phyloP scores from a whole-genome alignment of 2,888 invertebrate species.

The Lasioglossum oenotherae region DNA sequence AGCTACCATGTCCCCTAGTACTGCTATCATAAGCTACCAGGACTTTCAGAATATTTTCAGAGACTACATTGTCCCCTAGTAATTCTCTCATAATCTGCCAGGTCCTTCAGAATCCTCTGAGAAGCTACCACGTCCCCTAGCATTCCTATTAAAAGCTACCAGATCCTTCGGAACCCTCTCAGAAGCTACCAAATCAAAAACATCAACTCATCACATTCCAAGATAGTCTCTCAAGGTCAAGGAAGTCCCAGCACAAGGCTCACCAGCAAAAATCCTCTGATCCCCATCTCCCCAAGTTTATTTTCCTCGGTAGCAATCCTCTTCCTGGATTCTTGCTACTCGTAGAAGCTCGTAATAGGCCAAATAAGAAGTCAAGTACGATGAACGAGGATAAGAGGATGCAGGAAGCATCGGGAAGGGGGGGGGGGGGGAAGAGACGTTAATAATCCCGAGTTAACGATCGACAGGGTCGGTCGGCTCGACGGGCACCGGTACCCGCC shows the following conservation, averaged over 20 bases:
- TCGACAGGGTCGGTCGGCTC: constrained; percentile 32
- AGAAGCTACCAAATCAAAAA: neutral
- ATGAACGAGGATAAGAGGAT: neutral
- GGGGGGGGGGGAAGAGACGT: neutral
- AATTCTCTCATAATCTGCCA: no score
- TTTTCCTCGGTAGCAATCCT: neutral
- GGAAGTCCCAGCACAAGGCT: neutral
- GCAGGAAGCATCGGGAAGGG: neutral
- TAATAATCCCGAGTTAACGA: constrained; percentile 34
- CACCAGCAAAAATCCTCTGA: neutral
- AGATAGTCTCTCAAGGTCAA: neutral
- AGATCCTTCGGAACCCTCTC: neutral
- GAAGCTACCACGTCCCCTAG: no score
- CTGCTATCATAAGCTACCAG: no score
- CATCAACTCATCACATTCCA: neutral
- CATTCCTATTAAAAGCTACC: neutral
- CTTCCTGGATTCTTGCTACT: neutral
- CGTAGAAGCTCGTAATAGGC: neutral
- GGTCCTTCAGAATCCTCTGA: neutral
- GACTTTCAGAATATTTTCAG: no score
- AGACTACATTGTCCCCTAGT: no score
- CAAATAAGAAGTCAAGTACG: neutral
- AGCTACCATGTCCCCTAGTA: no score
- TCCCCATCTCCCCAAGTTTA: neutral
- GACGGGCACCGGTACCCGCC: constrained; percentile 32